Conservation (phyloP, 2,113 vertebrate genomes). For the Tamias sibiricus region DNA sequence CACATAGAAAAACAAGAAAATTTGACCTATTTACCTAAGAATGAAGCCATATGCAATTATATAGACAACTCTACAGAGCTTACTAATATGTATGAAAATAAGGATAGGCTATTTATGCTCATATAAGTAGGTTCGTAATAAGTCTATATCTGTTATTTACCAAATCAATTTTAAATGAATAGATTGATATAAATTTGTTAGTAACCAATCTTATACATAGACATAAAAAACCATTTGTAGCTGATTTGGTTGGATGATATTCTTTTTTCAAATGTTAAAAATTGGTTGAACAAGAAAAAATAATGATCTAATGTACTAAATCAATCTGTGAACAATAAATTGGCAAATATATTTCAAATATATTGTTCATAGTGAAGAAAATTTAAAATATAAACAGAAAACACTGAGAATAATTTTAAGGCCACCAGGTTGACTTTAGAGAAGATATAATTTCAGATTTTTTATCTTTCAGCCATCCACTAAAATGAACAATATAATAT, state of each 20-base stretch:
- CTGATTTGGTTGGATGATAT: neutral
- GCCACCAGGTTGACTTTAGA: neutral
- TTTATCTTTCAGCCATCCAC: neutral
- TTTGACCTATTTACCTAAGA: neutral
- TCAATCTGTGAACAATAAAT: neutral
- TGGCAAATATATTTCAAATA: neutral
- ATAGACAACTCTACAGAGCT: neutral
- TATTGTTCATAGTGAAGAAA: neutral
- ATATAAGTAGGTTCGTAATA: neutral
- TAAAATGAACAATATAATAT: conserved; percentile 32
- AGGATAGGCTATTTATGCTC: neutral
- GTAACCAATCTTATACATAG: neutral
- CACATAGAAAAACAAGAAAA: conserved; percentile 19
- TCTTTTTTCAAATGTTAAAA: conserved; percentile 7
- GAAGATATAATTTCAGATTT: neutral
- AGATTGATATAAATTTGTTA: neutral
- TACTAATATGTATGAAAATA: neutral
- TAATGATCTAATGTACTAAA: neutral
- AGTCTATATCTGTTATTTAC: neutral
- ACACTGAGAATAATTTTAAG: neutral
- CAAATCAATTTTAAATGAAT: neutral
- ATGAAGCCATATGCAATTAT: neutral
- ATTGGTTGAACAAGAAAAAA: neutral
- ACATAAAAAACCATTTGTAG: neutral
- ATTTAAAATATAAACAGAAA: neutral